Conservation (phyloP, 2,888 invertebrate species). For the Drosophila peninsularis region DNA sequence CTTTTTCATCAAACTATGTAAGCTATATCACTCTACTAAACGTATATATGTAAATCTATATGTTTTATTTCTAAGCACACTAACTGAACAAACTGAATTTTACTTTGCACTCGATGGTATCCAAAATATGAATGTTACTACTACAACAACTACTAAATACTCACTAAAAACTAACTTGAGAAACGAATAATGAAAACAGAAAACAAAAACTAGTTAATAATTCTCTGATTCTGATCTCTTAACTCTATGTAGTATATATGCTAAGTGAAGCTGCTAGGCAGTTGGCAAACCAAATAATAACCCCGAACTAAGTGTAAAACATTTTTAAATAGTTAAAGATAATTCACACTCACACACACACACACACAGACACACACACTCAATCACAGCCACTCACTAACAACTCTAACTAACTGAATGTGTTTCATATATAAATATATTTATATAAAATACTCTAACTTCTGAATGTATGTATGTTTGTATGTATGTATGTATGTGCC, state of each 20-base stretch:
- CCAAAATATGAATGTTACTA: slow-evolving; percentile 53
- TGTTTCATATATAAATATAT: slow-evolving; percentile 56
- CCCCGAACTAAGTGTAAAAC: slow-evolving; percentile 49
- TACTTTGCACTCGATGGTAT: slow-evolving; percentile 48
- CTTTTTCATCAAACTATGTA: slow-evolving; percentile 64
- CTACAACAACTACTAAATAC: slow-evolving; percentile 22
- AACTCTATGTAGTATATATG: slow-evolving; percentile 23
- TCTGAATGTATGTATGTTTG: slow-evolving; percentile 43
- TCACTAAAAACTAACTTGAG: slow-evolving; percentile 29
- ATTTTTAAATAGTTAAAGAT: slow-evolving; percentile 53
- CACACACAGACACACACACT: slow-evolving; percentile 9
- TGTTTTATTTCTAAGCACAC: slow-evolving; percentile 29
- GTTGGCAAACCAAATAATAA: slow-evolving; percentile 24
- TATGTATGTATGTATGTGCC: slow-evolving; percentile 26
- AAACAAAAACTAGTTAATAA: slow-evolving; percentile 31
- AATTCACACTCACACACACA: slow-evolving; percentile 21
- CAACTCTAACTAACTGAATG: slow-evolving; percentile 58
- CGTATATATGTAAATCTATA: slow-evolving; percentile 3
- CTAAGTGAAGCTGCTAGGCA: slow-evolving; percentile 35
- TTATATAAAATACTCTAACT: slow-evolving; percentile 34
- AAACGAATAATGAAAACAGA: slow-evolving; percentile 3
- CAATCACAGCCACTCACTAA: slow-evolving; percentile 16
- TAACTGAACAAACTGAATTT: slow-evolving; percentile 36
- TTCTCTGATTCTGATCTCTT: slow-evolving; percentile 34
- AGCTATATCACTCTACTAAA: slow-evolving; percentile 34